Base-by-base conservation (phyloP, 1,140 invertebrate genomes). In the Zaprionus ornatus region DNA sequence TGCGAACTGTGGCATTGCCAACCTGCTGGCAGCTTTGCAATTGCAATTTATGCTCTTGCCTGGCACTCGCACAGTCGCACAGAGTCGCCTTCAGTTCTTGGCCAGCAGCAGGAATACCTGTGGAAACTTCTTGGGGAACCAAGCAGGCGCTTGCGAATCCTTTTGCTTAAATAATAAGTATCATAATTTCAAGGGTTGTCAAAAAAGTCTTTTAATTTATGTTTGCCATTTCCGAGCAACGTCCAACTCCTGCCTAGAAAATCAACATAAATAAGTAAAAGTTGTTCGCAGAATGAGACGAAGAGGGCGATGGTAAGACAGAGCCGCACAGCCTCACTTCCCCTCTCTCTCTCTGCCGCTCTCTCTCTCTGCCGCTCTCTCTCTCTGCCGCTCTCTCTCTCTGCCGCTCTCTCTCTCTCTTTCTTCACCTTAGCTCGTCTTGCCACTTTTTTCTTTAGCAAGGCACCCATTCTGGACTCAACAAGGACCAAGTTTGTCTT, bases 131-230 rank as follows among this genome's bases (percentile, higher is more conserved):
- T 48, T 27, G 17, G 19, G 17, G 12, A 45, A n/a, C 15, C 25
- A 6, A 40, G 40, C 40, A 45, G 7, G 7, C n/a, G 5, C 37
- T 7, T n/a, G 7, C 27, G 21, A 63, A 65, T 56, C 12, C 29
- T 54, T 45, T 74, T 82, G 75, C 85, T 90, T 83, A 82, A 88
- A 88, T 88, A 88, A 88, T 88, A 88, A 90, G 85, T 88, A 88
- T 88, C 86, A 88, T 88, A 88, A 88, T 88, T 88, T 88, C 86
- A 82, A 88, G 79, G 85, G 85, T 85, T 88, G 85, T 88, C 85
- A 88, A 85, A 85, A 88, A 88, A 88, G 78, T 90, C 81, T 85
- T 88, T 90, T 88, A 88, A 88, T 88, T 88, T 88, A 88, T 88
- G 85, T 88, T 76, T 79, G 78, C 85, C 85, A 85, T 90, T 90